A percentile compares a stretch with the other conserved stretches of the same genome.
These are phyloP conservation scores for Sylvilagus floridanus DNA, from an alignment of 2,797 vertebrate genomes.

Conservation along the genomic window DNA sequence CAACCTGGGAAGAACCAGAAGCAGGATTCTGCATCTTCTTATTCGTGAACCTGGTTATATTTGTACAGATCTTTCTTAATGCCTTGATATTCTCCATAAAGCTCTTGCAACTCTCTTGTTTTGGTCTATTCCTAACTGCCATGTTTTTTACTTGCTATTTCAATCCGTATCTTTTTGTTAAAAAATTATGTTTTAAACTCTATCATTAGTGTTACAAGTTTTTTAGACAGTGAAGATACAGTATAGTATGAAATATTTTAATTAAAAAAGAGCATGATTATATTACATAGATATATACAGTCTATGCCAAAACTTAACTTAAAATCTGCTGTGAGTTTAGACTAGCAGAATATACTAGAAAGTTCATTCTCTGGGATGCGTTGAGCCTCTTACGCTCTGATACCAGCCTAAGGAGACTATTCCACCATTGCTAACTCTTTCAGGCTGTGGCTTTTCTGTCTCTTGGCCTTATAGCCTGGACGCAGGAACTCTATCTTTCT, in stretches of 20 bases:
- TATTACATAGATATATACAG: slow-evolving; percentile 69
- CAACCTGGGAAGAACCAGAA: neutral
- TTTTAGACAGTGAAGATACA: slow-evolving; percentile 65
- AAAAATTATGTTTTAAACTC: slow-evolving; percentile 2
- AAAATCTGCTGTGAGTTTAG: slow-evolving; percentile 7
- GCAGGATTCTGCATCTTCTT: neutral
- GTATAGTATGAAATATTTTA: slow-evolving; percentile 68
- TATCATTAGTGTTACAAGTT: neutral
- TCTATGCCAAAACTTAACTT: slow-evolving; percentile 54
- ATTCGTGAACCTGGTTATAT: neutral
- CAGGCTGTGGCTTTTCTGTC: slow-evolving; percentile 89
- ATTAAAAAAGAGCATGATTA: slow-evolving; percentile 72
- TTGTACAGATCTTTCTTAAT: slow-evolving; percentile 1
- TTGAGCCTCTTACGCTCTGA: neutral
- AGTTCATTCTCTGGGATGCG: neutral
- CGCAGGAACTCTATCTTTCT: slow-evolving; percentile 95
- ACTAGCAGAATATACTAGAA: neutral
- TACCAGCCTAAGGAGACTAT: slow-evolving; percentile 73
- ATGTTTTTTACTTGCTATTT: slow-evolving; percentile 22
- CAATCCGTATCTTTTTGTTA: neutral
- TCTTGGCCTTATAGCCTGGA: slow-evolving; percentile 95
- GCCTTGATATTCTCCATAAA: neutral
- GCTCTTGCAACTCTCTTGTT: neutral
- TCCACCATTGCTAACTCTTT: slow-evolving; percentile 95
- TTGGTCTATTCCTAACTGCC: neutral